Percentiles rank a stretch among this genome's conserved stretches.
Evolutionary conservation across 2,888 invertebrate genomes (phyloP).

Genomic region (Hydrotaea cyrtoneurina): DNA sequence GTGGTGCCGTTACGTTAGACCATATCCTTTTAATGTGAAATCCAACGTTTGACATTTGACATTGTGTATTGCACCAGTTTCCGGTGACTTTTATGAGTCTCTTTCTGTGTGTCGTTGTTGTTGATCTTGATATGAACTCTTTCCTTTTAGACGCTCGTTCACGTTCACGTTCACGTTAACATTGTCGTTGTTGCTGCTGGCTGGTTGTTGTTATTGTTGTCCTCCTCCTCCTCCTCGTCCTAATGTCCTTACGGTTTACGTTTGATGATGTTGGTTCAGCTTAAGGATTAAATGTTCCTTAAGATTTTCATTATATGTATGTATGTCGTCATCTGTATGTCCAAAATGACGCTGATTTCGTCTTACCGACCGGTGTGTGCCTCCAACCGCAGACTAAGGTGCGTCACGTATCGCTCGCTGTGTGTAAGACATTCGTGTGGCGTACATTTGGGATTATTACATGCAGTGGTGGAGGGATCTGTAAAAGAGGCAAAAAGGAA

Average conservation of each 20-base stretch:
- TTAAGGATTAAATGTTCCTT: constrained; percentile 16
- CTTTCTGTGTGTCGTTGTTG: not conserved
- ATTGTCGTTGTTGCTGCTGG: not conserved
- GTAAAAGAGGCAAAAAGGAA: constrained; percentile 31
- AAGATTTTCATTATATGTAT: not conserved
- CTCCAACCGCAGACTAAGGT: too few relatives aligned
- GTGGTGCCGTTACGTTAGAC: constrained; percentile 21
- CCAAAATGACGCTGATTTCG: not conserved
- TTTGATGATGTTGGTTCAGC: constrained; percentile 36
- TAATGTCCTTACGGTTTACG: constrained; percentile 31
- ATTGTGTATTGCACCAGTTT: constrained; percentile 44
- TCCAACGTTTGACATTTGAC: constrained; percentile 64
- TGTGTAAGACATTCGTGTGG: not conserved
- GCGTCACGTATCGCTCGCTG: too few relatives aligned
- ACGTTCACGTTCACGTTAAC: constrained; percentile 4
- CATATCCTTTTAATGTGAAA: constrained; percentile 56
- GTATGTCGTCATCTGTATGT: not conserved
- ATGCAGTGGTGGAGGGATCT: constrained; percentile 15
- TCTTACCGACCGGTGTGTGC: too few relatives aligned
- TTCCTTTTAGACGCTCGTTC: constrained; percentile 6
- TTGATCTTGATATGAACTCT: constrained; percentile 18
- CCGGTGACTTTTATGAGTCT: not conserved
- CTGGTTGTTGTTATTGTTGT: not conserved
- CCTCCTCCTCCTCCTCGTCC: not conserved
- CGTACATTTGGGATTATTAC: not conserved